Evolutionary conservation across 2,888 invertebrate genomes (phyloP).

Genomic region (Digitonthophagus gazella): DNA sequence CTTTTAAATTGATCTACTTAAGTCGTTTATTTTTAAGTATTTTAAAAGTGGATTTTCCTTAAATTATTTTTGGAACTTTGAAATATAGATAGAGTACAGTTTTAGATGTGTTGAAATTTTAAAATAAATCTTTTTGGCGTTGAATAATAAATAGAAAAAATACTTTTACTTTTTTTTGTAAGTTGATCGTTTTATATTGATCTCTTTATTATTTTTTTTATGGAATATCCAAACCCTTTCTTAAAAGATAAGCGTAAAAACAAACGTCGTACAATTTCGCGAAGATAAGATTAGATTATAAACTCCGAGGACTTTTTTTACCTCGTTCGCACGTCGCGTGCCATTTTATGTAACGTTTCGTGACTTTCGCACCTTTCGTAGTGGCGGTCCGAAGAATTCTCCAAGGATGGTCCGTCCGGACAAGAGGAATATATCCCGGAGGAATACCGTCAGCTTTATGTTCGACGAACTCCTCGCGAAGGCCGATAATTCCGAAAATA

Average conservation of each 20-base stretch:
- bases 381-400: slow-evolving; percentile 13
- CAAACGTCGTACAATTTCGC: background rate
- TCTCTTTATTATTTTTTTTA: no score
- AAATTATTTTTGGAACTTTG: no score
- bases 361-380: background rate
- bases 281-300: slow-evolving; percentile 10
- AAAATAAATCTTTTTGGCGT: no score
- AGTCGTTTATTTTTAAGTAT: no score
- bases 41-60: no score
- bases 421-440: slow-evolving; percentile 39
- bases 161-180: no score
- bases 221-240: background rate
- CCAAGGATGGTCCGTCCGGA: slow-evolving; percentile 34
- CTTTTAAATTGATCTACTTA: no score
- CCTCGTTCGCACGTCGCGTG: background rate
- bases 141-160: no score
- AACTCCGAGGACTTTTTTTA: background rate
- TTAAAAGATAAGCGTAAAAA: background rate
- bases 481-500: slow-evolving; percentile 42
- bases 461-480: slow-evolving; percentile 48
- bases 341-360: slow-evolving; percentile 2
- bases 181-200: no score
- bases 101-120: no score
- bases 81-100: no score
- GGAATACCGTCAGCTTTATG: slow-evolving; percentile 47